Percentiles rank a stretch among this genome's conserved stretches.
phyloP scores from a whole-genome alignment of 2,888 invertebrate genomes.

The Macroteleia sp. region DNA sequence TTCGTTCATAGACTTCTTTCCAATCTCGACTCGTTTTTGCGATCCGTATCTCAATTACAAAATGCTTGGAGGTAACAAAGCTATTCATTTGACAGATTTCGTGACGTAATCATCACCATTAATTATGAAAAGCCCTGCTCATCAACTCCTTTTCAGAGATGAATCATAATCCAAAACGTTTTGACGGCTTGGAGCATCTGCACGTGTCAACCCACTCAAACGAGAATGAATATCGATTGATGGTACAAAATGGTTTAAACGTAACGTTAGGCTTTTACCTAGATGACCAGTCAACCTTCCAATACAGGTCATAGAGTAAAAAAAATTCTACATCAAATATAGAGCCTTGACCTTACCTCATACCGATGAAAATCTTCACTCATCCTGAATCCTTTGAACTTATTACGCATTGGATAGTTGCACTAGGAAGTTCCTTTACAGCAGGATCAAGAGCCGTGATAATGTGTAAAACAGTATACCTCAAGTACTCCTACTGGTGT shows the following conservation, averaged over 20 bases:
- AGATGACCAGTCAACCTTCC: background rate
- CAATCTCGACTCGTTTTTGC: too few species aligned
- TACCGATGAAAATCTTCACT: conserved; percentile 25
- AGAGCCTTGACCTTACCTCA: conserved; percentile 44
- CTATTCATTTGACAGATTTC: background rate
- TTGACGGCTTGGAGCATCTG: conserved; percentile 6
- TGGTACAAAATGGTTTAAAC: background rate
- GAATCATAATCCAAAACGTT: conserved; percentile 18
- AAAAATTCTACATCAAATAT: conserved; percentile 6
- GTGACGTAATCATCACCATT: conserved; percentile 8
- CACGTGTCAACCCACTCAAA: background rate
- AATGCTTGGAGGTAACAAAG: background rate
- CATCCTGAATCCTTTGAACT: too few species aligned
- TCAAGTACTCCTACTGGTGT: too few species aligned
- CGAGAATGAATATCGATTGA: conserved; percentile 13
- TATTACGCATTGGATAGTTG: too few species aligned
- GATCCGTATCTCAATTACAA: conserved; percentile 10
- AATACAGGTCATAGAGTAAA: background rate
- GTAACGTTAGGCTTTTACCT: conserved; percentile 11
- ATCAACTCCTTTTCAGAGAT: conserved; percentile 11
- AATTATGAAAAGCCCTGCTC: conserved; percentile 12
- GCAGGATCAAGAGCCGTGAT: too few species aligned
- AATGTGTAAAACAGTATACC: too few species aligned
- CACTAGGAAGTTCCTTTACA: too few species aligned
- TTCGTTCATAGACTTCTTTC: too few species aligned